Evolutionary conservation across 2,113 vertebrate genomes (phyloP), one percentile per base, ranked within the genome.

Genomic region (Platysteira castanea): DNA sequence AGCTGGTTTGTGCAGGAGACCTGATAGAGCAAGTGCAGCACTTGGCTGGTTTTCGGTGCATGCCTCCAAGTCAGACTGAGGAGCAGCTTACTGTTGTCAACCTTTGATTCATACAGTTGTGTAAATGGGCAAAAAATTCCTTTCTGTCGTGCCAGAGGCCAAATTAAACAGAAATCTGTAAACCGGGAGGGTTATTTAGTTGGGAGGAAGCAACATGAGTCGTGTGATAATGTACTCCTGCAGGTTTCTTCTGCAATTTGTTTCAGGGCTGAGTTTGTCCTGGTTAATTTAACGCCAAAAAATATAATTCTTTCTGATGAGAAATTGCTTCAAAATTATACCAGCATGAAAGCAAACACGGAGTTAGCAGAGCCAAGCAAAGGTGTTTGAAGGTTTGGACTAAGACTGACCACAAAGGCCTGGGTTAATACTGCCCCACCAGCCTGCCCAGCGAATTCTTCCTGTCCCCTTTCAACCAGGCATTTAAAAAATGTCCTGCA

Each of bases 51-150:
- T 88, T 81, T 95, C 1, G 71, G 94, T 93, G 96, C 80, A 56
- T 97, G 96, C 96, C 96, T 98, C 56, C 90, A 91, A 98, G 97
- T 98, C 97, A 98, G 97, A 82, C 97, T 97, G 96, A 94, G 93
- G 97, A 98, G 96, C 94, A 95, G 97, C 86, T 97, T 97, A 94
- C 96, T 92, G 90, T 95, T 98, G 98, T 98, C 98, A 98, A 69
- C 88, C 7, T 98, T 98, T 98, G 98, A 98, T 98, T 98, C 98
- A 98, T 86, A 96, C 97, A 97, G 97, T 97, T 98, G 96, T 97
- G 88, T 90, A 97, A 97, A 97, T 97, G 97, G 97, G 97, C 93
- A 97, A 98, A 97, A 98, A 98, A 98, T 96, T 97, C 98, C 73
- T 95, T 96, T 96, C 97, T 98, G 97, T 97, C 96, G 92, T 97